These are phyloP conservation scores for Darevskia mixta DNA, from an alignment of 2,797 vertebrate genomes.

Conservation along the genomic window DNA sequence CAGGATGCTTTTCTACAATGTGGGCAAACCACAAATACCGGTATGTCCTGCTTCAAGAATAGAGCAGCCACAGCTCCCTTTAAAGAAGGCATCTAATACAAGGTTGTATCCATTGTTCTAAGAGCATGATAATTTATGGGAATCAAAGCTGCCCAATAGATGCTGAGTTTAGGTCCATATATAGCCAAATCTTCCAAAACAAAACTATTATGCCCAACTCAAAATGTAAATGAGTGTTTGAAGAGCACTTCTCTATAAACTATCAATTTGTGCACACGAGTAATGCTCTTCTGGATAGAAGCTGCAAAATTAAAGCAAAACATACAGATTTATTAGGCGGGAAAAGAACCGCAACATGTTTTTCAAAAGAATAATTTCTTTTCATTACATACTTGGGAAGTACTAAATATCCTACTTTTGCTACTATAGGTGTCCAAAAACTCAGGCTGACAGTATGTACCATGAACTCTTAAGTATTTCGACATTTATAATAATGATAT, in stretches of 20 bases:
- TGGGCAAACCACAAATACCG: neutral
- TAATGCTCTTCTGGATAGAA: neutral
- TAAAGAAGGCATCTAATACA: neutral
- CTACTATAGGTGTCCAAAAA: conserved; percentile 11
- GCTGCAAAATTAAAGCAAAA: neutral
- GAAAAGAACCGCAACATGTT: neutral
- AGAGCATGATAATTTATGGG: neutral
- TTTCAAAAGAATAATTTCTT: neutral
- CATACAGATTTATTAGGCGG: neutral
- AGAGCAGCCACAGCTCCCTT: neutral
- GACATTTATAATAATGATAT: neutral
- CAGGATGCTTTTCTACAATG: neutral
- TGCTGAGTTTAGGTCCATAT: neutral
- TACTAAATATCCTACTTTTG: neutral
- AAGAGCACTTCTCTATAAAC: neutral
- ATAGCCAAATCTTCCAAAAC: neutral
- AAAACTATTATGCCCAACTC: neutral
- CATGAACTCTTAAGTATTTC: neutral
- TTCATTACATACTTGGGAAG: neutral
- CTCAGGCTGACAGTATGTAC: neutral
- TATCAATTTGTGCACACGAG: neutral
- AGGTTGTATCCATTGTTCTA: neutral
- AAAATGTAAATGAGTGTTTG: neutral
- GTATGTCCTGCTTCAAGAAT: neutral
- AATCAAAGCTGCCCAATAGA: neutral